Evolutionary conservation across 2,888 invertebrate species (phyloP).

Genomic region (Drosophila quinaria): DNA sequence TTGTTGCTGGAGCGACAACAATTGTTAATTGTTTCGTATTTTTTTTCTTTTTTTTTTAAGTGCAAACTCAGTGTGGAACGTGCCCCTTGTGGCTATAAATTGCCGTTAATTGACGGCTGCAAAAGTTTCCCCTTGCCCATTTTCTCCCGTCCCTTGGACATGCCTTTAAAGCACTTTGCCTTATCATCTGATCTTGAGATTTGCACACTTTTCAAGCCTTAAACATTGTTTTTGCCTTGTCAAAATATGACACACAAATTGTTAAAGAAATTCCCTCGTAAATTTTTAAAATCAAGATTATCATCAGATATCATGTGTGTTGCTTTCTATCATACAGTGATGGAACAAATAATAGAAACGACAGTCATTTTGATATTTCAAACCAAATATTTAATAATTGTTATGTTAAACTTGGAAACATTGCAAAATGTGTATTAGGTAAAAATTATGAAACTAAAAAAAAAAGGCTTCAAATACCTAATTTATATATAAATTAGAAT

Average conservation of each 20-base stretch:
- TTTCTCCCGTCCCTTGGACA: neutral
- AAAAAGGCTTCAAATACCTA: no score
- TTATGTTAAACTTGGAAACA: no score
- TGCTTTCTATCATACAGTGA: constrained; percentile 17
- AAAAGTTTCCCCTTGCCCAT: constrained; percentile 1
- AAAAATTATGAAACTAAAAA: no score
- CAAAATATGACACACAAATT: constrained; percentile 59
- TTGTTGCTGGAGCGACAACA: constrained; percentile 61
- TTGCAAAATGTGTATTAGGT: no score
- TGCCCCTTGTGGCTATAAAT: constrained; percentile 64
- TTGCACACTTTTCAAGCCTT: constrained; percentile 17
- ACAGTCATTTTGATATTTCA: no score
- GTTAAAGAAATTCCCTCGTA: constrained; percentile 14
- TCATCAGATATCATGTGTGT: constrained; percentile 32
- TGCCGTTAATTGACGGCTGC: constrained; percentile 68
- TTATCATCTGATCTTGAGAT: constrained; percentile 34
- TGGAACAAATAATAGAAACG: no score
- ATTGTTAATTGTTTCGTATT: constrained; percentile 76
- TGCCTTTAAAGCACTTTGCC: neutral
- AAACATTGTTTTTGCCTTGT: constrained; percentile 44
- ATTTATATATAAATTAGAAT: no score
- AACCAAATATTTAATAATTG: no score
- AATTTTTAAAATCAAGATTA: constrained; percentile 6
- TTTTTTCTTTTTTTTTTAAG: constrained; percentile 55
- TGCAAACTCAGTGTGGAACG: constrained; percentile 26